These are phyloP conservation scores for Oscheius sp. DNA, from an alignment of 2,888 invertebrate genomes.

Conservation along the genomic window DNA sequence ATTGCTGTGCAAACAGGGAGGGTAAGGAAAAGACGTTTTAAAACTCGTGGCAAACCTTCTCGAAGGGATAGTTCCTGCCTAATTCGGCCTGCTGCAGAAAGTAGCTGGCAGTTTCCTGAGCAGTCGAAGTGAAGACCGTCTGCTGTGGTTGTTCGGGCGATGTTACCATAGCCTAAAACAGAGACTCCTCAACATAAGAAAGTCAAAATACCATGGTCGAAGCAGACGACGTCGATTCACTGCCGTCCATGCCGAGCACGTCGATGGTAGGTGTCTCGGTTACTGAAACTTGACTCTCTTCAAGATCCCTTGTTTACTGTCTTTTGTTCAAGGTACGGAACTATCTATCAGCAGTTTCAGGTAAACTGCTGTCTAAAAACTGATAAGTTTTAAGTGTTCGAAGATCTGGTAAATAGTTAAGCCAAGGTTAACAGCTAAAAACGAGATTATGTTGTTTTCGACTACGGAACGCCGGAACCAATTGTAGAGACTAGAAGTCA, in stretches of 20 bases:
- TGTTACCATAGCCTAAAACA: slow-evolving; percentile 36
- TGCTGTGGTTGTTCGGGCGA: slow-evolving; percentile 31
- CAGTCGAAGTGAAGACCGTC: slow-evolving; percentile 17
- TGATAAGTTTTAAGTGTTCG: slow-evolving; percentile 3
- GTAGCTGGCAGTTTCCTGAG: slow-evolving; percentile 25
- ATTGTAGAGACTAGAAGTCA: no score
- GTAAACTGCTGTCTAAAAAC: background rate
- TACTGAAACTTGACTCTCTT: slow-evolving; percentile 13
- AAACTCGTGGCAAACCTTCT: slow-evolving; percentile 12
- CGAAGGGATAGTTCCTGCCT: slow-evolving; percentile 23
- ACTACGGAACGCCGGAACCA: no score
- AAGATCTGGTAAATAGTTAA: slow-evolving; percentile 2
- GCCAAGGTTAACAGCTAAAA: background rate
- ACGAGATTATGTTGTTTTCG: no score
- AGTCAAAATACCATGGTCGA: slow-evolving; percentile 61
- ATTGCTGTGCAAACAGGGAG: slow-evolving; percentile 20
- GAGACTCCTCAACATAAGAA: background rate
- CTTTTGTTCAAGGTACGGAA: slow-evolving; percentile 2
- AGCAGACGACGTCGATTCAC: slow-evolving; percentile 70
- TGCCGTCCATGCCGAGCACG: slow-evolving; percentile 65
- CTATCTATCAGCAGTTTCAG: slow-evolving; percentile 11
- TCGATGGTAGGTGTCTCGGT: slow-evolving; percentile 54
- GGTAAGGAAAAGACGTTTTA: slow-evolving; percentile 4
- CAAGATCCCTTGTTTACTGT: background rate
- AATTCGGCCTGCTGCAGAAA: slow-evolving; percentile 31